Percentiles rank a stretch among this genome's conserved stretches.
phyloP scores from a whole-genome alignment of 2,888 invertebrate genomes.

The Phengaris arion region DNA sequence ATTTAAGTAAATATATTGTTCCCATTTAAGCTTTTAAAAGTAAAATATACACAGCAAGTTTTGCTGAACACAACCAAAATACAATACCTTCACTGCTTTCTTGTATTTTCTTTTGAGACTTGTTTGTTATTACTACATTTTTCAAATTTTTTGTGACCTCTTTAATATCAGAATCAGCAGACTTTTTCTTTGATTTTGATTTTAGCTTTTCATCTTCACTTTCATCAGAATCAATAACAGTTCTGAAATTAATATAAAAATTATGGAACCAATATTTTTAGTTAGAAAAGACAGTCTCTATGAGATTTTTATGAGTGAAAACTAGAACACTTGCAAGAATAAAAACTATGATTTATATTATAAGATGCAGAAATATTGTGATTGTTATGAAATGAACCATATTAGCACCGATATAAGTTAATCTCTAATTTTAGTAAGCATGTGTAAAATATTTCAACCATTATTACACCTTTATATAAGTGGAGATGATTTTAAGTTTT shows the following conservation, averaged over 20 bases:
- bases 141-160: slow-evolving; percentile 79
- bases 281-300: too few species aligned
- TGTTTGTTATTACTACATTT: slow-evolving; percentile 79
- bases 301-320: too few species aligned
- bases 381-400: background rate
- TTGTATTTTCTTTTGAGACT: slow-evolving; percentile 70
- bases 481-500: too few species aligned
- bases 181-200: slow-evolving; percentile 72
- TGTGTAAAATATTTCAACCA: background rate
- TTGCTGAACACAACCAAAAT: slow-evolving; percentile 33
- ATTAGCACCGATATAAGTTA: background rate
- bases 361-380: background rate
- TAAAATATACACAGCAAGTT: background rate
- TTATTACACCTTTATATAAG: background rate
- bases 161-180: slow-evolving; percentile 70
- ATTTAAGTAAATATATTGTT: too few species aligned
- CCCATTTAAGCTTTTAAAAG: too few species aligned
- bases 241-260: slow-evolving; percentile 45
- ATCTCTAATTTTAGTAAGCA: too few species aligned
- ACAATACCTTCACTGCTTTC: slow-evolving; percentile 67
- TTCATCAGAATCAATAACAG: slow-evolving; percentile 63
- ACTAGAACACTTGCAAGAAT: background rate
- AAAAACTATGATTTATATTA: background rate
- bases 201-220: slow-evolving; percentile 75
- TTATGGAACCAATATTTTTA: background rate